Percentiles rank a stretch among this genome's conserved stretches.
Conservation (phyloP, 1,140 invertebrate species). For the Chironomus striatipennis region DNA sequence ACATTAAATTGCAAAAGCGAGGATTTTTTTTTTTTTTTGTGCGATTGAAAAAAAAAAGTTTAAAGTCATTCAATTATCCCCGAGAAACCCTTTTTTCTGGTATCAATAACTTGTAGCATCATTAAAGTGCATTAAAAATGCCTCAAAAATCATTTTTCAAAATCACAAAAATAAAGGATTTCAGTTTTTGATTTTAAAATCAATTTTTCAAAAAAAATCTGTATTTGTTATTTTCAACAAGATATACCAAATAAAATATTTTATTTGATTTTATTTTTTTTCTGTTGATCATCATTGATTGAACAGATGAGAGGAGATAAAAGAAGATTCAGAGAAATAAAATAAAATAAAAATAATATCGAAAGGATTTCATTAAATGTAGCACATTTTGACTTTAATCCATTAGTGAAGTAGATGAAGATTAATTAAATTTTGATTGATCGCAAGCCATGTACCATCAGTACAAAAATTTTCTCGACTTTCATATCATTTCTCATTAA, state of each 20-base stretch:
- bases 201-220: constrained; percentile 12
- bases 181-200: not conserved
- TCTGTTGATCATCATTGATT: not conserved
- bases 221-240: not conserved
- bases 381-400: not conserved
- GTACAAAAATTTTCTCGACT: too few relatives aligned
- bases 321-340: not conserved
- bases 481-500: not conserved
- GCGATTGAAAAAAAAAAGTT: too few relatives aligned
- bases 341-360: not conserved
- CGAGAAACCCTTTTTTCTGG: too few relatives aligned
- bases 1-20: too few relatives aligned
- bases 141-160: constrained; percentile 21
- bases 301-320: not conserved
- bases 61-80: too few relatives aligned
- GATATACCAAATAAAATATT: not conserved
- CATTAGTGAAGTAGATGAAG: constrained; percentile 18
- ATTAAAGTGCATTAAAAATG: not conserved
- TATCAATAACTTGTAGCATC: too few relatives aligned
- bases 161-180: not conserved
- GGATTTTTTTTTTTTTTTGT: too few relatives aligned
- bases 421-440: constrained; percentile 21
- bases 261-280: not conserved
- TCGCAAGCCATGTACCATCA: not conserved
- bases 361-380: too few relatives aligned